Base-by-base conservation (phyloP, 2,888 invertebrate genomes). In the Acrobasis suavella region DNA sequence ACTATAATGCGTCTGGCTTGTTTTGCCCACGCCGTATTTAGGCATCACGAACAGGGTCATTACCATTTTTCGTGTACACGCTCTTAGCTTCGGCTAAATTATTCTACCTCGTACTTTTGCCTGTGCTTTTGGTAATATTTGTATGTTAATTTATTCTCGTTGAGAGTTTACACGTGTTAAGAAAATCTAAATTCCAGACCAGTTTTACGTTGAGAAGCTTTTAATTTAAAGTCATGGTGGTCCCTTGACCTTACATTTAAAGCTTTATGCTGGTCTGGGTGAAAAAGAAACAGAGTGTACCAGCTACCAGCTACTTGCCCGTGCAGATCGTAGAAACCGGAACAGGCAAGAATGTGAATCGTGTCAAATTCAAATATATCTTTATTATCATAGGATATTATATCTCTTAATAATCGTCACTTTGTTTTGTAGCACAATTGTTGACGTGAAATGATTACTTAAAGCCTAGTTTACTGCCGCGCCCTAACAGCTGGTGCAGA, bases 31-130 rank as follows among this genome's bases (percentile, higher is more conserved):
- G 39, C 14, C 54, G 16, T 65, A 67, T 65, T 58, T 65, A 66
- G 64, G 64, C 64, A 73, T 75, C 77, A 73, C 71, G 73, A 67
- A 70, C 70, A 68, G 69, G 71, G 72, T 65, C 72, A 70, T 73
- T 74, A 72, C 68, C 65, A 67, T 71, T 70, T 63, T 67, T 62
- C 55, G 22, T 58, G 51, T 59, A 50, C 50, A 51, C 37, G 39
- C 15, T 60, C 17, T 51, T 17, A 56, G 38, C 54, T 38, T 12
- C n/a, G 15, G 37, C 16, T 50, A 59, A 60, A 60, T 60, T 51
- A 60, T 60, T 49, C 49, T 58, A 49, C 58, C 17, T 52, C 14
- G 2, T 58, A 58, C 49, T 49, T 52, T 52, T 52, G 46, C 50
- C 38, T 16, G 50, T 60, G 38, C 49, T 49, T 58, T 58, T 58